A percentile compares a stretch with the other conserved stretches of the same genome.
Conservation (phyloP, 2,113 vertebrate species). For the Lepus americanus region DNA sequence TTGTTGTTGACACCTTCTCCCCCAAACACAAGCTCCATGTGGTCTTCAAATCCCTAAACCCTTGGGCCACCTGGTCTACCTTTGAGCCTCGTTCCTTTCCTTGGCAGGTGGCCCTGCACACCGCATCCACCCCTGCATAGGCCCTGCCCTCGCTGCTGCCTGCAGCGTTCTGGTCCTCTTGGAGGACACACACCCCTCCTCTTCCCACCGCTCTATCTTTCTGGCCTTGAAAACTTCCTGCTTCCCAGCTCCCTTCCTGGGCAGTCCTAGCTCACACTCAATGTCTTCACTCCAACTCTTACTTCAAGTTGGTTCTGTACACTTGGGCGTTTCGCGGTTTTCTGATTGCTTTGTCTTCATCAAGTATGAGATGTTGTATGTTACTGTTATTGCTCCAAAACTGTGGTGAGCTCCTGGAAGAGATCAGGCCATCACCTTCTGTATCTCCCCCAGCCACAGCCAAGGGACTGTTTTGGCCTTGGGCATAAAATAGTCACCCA, state of each 20-base stretch:
- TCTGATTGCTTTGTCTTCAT: neutral
- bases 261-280: neutral
- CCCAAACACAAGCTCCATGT: neutral
- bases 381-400: slow-evolving; percentile 50
- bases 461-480: neutral
- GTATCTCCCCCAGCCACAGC: neutral
- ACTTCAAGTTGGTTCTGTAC: neutral
- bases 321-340: neutral
- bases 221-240: neutral
- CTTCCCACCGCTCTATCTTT: neutral
- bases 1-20: neutral
- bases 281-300: neutral
- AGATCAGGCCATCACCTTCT: neutral
- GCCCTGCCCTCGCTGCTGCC: neutral
- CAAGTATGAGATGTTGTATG: neutral
- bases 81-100: neutral
- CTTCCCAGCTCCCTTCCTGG: neutral
- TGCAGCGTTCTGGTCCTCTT: neutral
- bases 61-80: neutral
- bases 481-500: neutral
- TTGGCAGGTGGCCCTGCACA: neutral
- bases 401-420: neutral
- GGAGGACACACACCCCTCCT: neutral
- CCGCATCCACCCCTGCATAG: accelerated
- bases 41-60: neutral